Evolutionary conservation across 2,797 vertebrate species (phyloP).

Genomic region (Propithecus deckenii): DNA sequence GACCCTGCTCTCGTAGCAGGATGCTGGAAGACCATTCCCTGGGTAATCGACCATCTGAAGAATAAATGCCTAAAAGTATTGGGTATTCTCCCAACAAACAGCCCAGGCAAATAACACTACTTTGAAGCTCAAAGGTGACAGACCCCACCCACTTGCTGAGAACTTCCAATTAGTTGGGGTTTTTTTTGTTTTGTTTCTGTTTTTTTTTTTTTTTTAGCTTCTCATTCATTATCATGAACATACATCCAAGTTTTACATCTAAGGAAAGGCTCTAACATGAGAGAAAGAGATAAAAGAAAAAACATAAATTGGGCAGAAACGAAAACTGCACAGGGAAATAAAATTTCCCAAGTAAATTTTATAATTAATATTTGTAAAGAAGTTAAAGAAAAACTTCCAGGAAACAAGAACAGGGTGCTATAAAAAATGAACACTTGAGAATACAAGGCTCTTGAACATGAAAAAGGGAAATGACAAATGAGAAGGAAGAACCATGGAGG

Average conservation of each 20-base stretch:
- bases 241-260: neutral
- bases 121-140: neutral
- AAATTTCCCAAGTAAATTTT: neutral
- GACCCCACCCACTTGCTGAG: neutral
- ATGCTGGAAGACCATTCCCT: neutral
- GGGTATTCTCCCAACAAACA: neutral
- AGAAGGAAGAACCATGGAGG: neutral
- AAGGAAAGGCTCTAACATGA: neutral
- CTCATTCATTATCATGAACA: neutral
- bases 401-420: neutral
- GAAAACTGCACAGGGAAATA: neutral
- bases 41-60: neutral
- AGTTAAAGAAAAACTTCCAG: neutral
- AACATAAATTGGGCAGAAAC: neutral
- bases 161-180: neutral
- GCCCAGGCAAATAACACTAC: neutral
- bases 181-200: neutral
- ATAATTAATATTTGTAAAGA: neutral
- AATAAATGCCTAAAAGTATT: neutral
- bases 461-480: neutral
- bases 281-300: neutral
- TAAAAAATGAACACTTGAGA: neutral
- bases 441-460: neutral
- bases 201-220: neutral
- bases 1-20: neutral